Percentiles rank a stretch among this genome's conserved stretches.
Conservation (phyloP, 2,888 invertebrate genomes). For the Rhagium mordax region DNA sequence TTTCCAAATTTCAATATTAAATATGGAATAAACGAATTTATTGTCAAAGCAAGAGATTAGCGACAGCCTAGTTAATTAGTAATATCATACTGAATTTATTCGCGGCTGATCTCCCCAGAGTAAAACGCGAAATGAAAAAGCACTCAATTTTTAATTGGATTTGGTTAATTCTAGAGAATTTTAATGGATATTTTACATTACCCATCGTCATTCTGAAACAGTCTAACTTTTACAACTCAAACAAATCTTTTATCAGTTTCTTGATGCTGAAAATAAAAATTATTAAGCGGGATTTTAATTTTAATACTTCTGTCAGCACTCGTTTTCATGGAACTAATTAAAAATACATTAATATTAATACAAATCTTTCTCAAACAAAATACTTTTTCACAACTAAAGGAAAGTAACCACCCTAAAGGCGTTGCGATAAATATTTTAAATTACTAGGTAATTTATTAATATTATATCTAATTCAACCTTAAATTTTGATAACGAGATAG, state of each 20-base stretch:
- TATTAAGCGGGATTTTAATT: constrained; percentile 66
- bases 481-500: no score
- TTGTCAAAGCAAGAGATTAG: constrained; percentile 57
- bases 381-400: not conserved
- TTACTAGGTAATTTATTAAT: not conserved
- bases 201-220: constrained; percentile 64
- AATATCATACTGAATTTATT: constrained; percentile 61
- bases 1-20: constrained; percentile 40
- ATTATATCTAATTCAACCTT: not conserved
- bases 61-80: constrained; percentile 64
- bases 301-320: constrained; percentile 64
- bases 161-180: constrained; percentile 71
- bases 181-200: constrained; percentile 71
- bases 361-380: not conserved
- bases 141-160: constrained; percentile 73
- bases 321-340: constrained; percentile 59
- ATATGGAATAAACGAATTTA: constrained; percentile 49
- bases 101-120: constrained; percentile 48
- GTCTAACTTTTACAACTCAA: constrained; percentile 68
- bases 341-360: constrained; percentile 48
- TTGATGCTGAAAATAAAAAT: constrained; percentile 65
- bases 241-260: constrained; percentile 68
- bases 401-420: not conserved
- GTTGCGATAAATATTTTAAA: not conserved
- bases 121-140: constrained; percentile 68